Evolutionary conservation across 2,888 invertebrate species (phyloP).

Genomic region (Candidula unifasciata): DNA sequence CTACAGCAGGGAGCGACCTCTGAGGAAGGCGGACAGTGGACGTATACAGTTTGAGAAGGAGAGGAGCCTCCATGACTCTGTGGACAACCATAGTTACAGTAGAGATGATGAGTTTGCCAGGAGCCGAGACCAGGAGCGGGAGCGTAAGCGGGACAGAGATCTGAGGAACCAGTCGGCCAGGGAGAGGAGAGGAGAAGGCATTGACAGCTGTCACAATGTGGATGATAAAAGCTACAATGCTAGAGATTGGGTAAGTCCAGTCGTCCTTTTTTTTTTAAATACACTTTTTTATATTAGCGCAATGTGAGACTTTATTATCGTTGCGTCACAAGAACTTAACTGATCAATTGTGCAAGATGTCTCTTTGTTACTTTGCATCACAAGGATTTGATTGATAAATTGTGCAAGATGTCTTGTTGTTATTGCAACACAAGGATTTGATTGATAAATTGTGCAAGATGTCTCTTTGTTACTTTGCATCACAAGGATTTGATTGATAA

Average conservation of each 20-base stretch:
- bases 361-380: too few relatives aligned
- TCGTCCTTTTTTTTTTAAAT: too few relatives aligned
- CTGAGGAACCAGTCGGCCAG: constrained; percentile 50
- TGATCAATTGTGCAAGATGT: too few relatives aligned
- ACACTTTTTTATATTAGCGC: too few relatives aligned
- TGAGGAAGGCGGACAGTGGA: constrained; percentile 85
- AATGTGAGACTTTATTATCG: too few relatives aligned
- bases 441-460: too few relatives aligned
- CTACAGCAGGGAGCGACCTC: constrained; percentile 33
- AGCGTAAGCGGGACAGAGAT: constrained; percentile 56
- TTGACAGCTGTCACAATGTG: constrained; percentile 50
- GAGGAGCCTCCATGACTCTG: constrained; percentile 63
- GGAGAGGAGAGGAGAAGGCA: constrained; percentile 49
- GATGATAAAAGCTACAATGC: constrained; percentile 63
- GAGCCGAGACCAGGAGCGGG: constrained; percentile 44
- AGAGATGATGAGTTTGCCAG: constrained; percentile 36
- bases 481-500: too few relatives aligned
- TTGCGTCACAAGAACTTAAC: too few relatives aligned
- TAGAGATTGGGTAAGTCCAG: constrained; percentile 59
- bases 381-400: too few relatives aligned
- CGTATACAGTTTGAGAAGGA: constrained; percentile 85
- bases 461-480: too few relatives aligned
- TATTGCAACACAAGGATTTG: too few relatives aligned
- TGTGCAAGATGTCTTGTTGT: too few relatives aligned
- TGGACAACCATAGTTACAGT: constrained; percentile 55